Percentiles rank a stretch among this genome's conserved stretches.
Evolutionary conservation across 2,113 vertebrate species (phyloP).

Genomic region (Carassius auratus): DNA sequence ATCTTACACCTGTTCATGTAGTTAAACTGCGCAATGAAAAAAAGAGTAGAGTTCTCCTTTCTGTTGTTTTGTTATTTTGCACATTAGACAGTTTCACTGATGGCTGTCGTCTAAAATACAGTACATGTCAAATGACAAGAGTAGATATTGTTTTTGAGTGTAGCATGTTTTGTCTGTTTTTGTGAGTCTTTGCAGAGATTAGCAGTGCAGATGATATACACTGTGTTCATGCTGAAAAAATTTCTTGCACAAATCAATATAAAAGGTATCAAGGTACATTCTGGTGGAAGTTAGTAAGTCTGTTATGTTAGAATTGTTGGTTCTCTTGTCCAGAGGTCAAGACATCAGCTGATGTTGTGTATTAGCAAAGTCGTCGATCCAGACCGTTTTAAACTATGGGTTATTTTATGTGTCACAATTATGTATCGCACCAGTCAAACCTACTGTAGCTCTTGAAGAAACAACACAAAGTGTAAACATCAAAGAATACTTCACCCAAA

Average conservation of each 20-base stretch:
- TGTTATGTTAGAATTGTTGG: constrained; percentile 40
- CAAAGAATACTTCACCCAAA: background rate
- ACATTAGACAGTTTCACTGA: constrained; percentile 10
- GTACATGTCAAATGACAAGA: background rate
- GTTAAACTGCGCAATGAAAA: background rate
- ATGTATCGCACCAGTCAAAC: background rate
- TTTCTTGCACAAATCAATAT: constrained; percentile 58
- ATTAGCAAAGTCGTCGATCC: constrained; percentile 5
- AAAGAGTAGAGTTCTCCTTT: background rate
- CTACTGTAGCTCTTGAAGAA: background rate
- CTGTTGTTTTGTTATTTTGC: constrained; percentile 22
- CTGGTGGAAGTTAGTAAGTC: constrained; percentile 56
- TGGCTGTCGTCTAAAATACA: constrained; percentile 7
- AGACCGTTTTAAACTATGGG: background rate
- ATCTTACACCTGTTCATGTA: background rate
- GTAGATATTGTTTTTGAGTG: constrained; percentile 26
- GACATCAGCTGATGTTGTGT: constrained; percentile 8
- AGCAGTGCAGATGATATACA: constrained; percentile 72
- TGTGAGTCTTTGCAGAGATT: constrained; percentile 50
- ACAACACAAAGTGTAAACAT: background rate
- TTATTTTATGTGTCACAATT: background rate
- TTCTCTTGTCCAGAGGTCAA: background rate
- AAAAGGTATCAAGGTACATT: constrained; percentile 54
- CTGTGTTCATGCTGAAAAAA: constrained; percentile 60
- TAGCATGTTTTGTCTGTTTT: constrained; percentile 37